phyloP scores from a whole-genome alignment of 2,888 invertebrate genomes.

The Diarsia mendica region DNA sequence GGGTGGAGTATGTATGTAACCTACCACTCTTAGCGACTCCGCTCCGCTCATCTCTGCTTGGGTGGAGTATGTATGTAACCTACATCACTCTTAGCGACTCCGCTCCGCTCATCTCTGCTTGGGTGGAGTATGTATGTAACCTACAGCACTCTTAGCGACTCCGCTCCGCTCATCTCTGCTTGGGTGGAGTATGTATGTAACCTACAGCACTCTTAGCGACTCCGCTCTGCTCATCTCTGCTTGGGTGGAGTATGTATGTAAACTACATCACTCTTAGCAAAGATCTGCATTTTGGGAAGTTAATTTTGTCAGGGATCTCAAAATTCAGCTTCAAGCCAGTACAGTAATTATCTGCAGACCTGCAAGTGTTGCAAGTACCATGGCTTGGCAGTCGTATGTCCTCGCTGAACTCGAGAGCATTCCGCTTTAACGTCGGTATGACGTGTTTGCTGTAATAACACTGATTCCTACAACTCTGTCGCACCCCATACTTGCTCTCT shows the following conservation, averaged over 20 bases:
- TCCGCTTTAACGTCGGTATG: background rate
- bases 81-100: too few relatives aligned
- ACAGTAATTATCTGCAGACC: too few relatives aligned
- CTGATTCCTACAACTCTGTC: background rate
- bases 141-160: too few relatives aligned
- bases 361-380: too few relatives aligned
- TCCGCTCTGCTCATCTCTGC: too few relatives aligned
- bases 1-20: background rate
- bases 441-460: constrained; percentile 10
- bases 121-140: background rate
- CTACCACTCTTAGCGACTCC: too few relatives aligned
- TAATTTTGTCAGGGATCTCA: background rate
- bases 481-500: background rate
- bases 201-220: too few relatives aligned
- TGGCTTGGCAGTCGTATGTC: background rate
- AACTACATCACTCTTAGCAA: background rate
- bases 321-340: background rate
- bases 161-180: too few relatives aligned
- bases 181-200: background rate
- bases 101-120: too few relatives aligned
- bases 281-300: background rate
- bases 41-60: too few relatives aligned
- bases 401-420: background rate
- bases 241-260: background rate
- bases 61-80: background rate